A percentile compares a stretch with the other conserved stretches of the same genome.
phyloP scores from a whole-genome alignment of 2,888 invertebrate genomes.

The Bellardia bayeri region DNA sequence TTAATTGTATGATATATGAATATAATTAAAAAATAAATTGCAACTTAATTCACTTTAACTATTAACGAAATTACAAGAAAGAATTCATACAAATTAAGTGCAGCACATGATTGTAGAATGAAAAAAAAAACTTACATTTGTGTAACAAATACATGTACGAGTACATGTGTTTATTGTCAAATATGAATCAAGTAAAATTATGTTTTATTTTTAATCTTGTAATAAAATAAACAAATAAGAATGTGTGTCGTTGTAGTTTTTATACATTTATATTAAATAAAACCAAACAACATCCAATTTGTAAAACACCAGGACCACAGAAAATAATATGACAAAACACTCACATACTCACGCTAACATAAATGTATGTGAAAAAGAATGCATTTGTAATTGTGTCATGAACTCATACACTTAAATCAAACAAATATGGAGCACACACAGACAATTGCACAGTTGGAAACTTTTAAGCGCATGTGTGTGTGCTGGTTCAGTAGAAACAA shows the following conservation, averaged over 20 bases:
- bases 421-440: constrained; percentile 34
- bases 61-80: constrained; percentile 23
- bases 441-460: constrained; percentile 6
- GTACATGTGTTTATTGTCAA: constrained; percentile 2
- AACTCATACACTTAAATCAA: constrained; percentile 55
- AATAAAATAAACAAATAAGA: constrained; percentile 38
- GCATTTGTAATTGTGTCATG: constrained; percentile 72
- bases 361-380: constrained; percentile 21
- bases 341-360: not conserved
- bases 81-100: not conserved
- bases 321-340: not conserved
- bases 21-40: no score
- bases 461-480: not conserved
- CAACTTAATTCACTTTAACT: constrained; percentile 15
- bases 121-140: not conserved
- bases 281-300: constrained; percentile 57
- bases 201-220: constrained; percentile 30
- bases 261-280: constrained; percentile 19
- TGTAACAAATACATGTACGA: not conserved
- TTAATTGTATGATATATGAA: no score
- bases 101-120: not conserved
- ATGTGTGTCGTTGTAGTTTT: not conserved
- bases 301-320: constrained; percentile 25
- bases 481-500: not conserved
- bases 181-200: constrained; percentile 12